Evolutionary conservation across 2,888 invertebrate genomes (phyloP).

Genomic region (Allophyes oxyacanthae): DNA sequence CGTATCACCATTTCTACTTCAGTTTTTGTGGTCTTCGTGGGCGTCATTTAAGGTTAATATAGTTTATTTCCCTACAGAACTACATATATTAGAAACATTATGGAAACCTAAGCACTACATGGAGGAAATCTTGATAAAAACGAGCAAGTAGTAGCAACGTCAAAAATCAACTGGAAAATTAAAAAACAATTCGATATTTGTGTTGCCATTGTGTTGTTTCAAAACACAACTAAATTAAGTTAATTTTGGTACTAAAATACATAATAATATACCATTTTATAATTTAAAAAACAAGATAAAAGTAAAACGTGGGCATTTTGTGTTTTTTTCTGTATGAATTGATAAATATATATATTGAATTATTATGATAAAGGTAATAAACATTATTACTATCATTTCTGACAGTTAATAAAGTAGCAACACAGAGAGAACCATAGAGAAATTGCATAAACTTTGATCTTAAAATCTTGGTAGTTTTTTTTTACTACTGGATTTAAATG

Average conservation of each 20-base stretch:
- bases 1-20: conserved; percentile 96
- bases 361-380: too few relatives aligned
- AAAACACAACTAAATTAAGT: conserved; percentile 6
- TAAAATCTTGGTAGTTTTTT: too few relatives aligned
- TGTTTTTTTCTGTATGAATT: too few relatives aligned
- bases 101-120: conserved; percentile 84
- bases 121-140: conserved; percentile 75
- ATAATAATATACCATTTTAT: too few relatives aligned
- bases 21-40: conserved; percentile 94
- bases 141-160: conserved; percentile 83
- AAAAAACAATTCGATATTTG: conserved; percentile 84
- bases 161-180: conserved; percentile 86
- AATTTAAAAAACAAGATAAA: too few relatives aligned
- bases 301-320: too few relatives aligned
- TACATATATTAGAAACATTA: conserved; percentile 84
- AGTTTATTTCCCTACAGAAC: conserved; percentile 76
- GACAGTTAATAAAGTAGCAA: conserved; percentile 19
- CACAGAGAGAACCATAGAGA: conserved; percentile 15
- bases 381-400: too few relatives aligned
- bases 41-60: conserved; percentile 90
- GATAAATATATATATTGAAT: too few relatives aligned
- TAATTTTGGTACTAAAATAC: too few relatives aligned
- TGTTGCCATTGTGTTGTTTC: conserved; percentile 59
- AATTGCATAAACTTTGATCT: too few relatives aligned
- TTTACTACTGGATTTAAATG: too few relatives aligned